Evolutionary conservation across 2,888 invertebrate species (phyloP).

Genomic region (Molorchus minor): DNA sequence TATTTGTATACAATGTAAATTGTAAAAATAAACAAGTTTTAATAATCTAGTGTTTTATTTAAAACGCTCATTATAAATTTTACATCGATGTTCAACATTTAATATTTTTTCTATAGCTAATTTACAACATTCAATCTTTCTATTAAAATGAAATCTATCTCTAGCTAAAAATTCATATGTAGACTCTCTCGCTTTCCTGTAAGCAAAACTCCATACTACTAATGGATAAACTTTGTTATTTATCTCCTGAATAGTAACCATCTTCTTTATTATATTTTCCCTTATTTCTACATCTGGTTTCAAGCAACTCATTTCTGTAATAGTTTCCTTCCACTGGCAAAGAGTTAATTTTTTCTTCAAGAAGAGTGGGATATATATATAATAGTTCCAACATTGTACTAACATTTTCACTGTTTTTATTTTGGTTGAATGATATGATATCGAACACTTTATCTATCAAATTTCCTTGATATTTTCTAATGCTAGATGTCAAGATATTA

Average conservation of each 20-base stretch:
- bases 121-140: slow-evolving; percentile 3
- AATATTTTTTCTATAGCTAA: slow-evolving; percentile 1
- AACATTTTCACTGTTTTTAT: slow-evolving; percentile 4
- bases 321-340: not conserved
- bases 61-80: slow-evolving; percentile 6
- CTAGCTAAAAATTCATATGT: slow-evolving; percentile 1
- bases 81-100: not conserved
- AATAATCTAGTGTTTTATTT: slow-evolving; percentile 9
- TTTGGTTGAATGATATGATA: not conserved
- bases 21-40: not conserved
- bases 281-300: not conserved
- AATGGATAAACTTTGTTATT: slow-evolving; percentile 5
- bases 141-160: slow-evolving; percentile 1
- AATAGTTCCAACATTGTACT: slow-evolving; percentile 6
- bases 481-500: not conserved
- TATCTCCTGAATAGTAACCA: slow-evolving; percentile 1
- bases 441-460: not conserved
- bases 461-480: not conserved
- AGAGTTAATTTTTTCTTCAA: not conserved
- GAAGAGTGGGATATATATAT: slow-evolving; percentile 3
- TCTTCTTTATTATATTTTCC: slow-evolving; percentile 3
- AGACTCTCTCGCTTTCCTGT: slow-evolving; percentile 6
- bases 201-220: slow-evolving; percentile 5
- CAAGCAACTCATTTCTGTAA: not conserved
- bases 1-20: not conserved